Percentiles rank a stretch among this genome's conserved stretches.
These are phyloP conservation scores for Condylura cristata DNA, from an alignment of 2,113 vertebrate genomes.

Conservation along the genomic window DNA sequence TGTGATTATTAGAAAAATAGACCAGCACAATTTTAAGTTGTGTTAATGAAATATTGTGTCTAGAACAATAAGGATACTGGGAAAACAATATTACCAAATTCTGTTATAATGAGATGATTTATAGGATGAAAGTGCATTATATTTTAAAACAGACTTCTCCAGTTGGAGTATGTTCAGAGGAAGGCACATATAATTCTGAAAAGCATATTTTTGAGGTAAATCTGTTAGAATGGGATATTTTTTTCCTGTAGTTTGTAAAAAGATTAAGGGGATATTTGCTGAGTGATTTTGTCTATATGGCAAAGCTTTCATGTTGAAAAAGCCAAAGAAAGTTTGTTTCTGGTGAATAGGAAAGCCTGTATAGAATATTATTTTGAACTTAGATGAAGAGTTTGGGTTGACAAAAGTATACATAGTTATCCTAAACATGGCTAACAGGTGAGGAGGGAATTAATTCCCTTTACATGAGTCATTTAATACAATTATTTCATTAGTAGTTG, in stretches of 20 bases:
- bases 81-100: slow-evolving; percentile 15
- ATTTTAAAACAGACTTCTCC: background rate
- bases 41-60: slow-evolving; percentile 30
- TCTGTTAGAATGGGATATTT: background rate
- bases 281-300: background rate
- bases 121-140: background rate
- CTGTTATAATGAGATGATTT: background rate
- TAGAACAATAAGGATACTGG: background rate
- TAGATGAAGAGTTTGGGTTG: background rate
- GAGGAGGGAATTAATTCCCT: background rate
- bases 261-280: background rate
- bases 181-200: slow-evolving; percentile 2
- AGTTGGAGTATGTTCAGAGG: background rate
- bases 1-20: slow-evolving; percentile 36
- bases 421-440: background rate
- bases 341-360: background rate
- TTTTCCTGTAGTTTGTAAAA: background rate
- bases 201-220: background rate
- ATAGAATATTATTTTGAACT: background rate
- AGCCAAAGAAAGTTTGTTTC: background rate
- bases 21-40: background rate
- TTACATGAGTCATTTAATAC: background rate
- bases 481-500: background rate
- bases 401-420: background rate
- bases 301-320: slow-evolving; percentile 13